Base-by-base conservation (phyloP, 2,113 vertebrate species). In the Zosterops borbonicus region DNA sequence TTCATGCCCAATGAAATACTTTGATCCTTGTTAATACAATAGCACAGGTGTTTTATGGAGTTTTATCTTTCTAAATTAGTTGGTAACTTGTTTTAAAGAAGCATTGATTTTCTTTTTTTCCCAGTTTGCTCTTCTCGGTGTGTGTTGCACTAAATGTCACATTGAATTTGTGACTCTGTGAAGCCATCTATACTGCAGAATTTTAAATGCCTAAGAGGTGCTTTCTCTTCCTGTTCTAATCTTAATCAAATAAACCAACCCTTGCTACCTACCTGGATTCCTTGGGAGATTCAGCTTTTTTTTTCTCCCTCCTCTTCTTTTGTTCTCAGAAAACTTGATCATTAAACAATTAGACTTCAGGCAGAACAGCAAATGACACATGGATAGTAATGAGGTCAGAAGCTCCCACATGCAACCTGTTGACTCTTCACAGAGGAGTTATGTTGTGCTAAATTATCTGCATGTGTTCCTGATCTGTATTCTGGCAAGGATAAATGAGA, bases 381-480 rank as follows among this genome's bases (percentile, higher is more conserved):
- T 87, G 65, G 63, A 18, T 82, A 91, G 87, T 89, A 95, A 95
- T 80, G 89, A 96, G 56, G 47, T 93, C 91, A 59, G 94, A 92
- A 95, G 74, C 69, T 94, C 64, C 63, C 17, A 39, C n/a, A 10
- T 87, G 78, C 16, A 97, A 97, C 95, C 89, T 98, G 95, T 97
- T 98, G 94, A 59, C 50, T 83, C 69, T 55, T 96, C 44, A 52
- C 49, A 68, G 76, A 94, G 78, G 88, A 97, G 78, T 91, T 87
- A 3, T 75, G 71, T 91, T 56, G 2, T 93, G 86, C 87, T 93
- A 86, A 69, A 88, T 98, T 96, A 91, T 91, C 89, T 95, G 71
- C 55, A 33, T 88, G 35, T 97, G 63, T 44, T 96, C 64, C 69
- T 96, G 93, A 96, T 89, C 77, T 62, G 74, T 73, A 15, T 90